Base-by-base conservation (phyloP, 2,797 vertebrate species). In the Pantherophis alleghaniensis region DNA sequence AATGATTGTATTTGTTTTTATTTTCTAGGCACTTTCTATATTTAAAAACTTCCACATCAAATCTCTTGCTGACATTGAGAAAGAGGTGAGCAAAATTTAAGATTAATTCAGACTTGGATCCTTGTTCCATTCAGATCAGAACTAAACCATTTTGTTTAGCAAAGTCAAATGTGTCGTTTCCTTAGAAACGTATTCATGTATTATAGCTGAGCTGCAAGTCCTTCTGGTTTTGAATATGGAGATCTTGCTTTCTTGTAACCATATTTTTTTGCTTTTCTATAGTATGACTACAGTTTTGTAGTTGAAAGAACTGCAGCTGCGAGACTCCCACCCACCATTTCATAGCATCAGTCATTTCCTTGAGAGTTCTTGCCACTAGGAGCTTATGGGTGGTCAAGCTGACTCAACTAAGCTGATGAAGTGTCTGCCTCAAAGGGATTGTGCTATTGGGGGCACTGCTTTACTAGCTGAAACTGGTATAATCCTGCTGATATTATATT, bases 1-100 rank as follows among this genome's bases (percentile, higher is more conserved):
- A 88, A 69, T 63, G 37, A 66, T n/a, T 88, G 9, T 26, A 47
- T 83, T 59, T 26, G 9, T 12, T 42, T 56, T 74, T 56, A 22
- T 37, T 32, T 66, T 0, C 42, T 66, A 98, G 98, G 97, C 94
- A 42, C 87, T 94, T n/a, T 97, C 95, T 91, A 94, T 96, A 59
- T 92, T 97, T 6, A 97, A 88, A 89, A 97, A 98, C 91, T 97
- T 99, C 53, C 97, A 94, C 0, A 98, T 99, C 55, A 99, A 99
- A 94, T 99, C 98, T 0, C 93, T 98, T 2, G 98, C 98, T 0
- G 98, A 99, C 87, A 99, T 99, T 51, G 98, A 99, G 93, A 98
- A 98, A 10, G 99, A 99, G 98, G 99, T 99, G 56, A 91, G 95
- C 61, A 6, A 14, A 28, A 26, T 0, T 57, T 57, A 53, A 79